A percentile compares a stretch with the other conserved stretches of the same genome.
Evolutionary conservation across 2,888 invertebrate species (phyloP).

Genomic region (Tinea trinotella): DNA sequence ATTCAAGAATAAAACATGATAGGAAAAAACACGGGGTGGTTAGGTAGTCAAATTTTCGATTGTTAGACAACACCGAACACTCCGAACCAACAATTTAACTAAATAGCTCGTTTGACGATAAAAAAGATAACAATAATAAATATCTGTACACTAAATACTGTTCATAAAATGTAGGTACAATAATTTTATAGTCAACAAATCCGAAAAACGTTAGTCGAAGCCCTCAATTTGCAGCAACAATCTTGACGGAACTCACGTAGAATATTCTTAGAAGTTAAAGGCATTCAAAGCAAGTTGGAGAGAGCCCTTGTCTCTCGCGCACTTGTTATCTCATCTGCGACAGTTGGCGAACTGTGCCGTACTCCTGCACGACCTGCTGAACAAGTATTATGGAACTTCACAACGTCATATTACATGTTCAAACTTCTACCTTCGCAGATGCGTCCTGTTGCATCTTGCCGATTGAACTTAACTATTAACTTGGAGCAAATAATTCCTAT

Average conservation of each 20-base stretch:
- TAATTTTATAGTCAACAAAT: not conserved
- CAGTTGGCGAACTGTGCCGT: constrained; percentile 36
- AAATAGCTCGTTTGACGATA: too few species aligned
- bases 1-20: too few species aligned
- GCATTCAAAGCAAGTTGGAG: constrained; percentile 21
- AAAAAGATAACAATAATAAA: too few species aligned
- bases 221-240: not conserved
- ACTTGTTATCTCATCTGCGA: constrained; percentile 48
- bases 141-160: too few species aligned
- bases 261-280: constrained; percentile 29
- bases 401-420: constrained; percentile 17
- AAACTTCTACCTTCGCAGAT: constrained; percentile 8
- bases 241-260: constrained; percentile 8
- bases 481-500: not conserved
- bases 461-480: not conserved
- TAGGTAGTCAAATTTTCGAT: too few species aligned
- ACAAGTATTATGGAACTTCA: constrained; percentile 17
- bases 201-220: not conserved
- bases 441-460: not conserved
- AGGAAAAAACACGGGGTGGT: too few species aligned
- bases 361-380: constrained; percentile 9
- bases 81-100: too few species aligned
- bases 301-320: constrained; percentile 41
- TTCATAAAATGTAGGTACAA: too few species aligned
- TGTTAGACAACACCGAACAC: too few species aligned